Percentiles rank a stretch among this genome's conserved stretches.
phyloP scores from a whole-genome alignment of 2,113 vertebrate species.

The Nyctibius bracteatus region DNA sequence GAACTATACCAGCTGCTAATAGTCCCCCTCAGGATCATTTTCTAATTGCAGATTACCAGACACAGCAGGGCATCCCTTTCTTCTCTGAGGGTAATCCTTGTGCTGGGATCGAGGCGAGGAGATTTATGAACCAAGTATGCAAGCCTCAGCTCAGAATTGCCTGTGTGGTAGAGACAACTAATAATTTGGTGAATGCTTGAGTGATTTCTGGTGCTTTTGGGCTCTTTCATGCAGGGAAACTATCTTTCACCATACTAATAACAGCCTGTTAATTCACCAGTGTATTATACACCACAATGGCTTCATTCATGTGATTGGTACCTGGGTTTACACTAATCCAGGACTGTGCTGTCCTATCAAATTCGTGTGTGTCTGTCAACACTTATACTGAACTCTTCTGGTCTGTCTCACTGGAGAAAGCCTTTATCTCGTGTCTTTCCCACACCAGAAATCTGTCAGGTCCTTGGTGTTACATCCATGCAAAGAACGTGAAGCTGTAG shows the following conservation, averaged over 20 bases:
- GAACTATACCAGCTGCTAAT: not conserved
- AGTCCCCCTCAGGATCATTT: not conserved
- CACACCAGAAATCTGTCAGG: not conserved
- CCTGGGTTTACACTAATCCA: not conserved
- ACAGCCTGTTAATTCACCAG: not conserved
- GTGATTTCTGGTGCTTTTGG: not conserved
- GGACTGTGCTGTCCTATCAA: not conserved
- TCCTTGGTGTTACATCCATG: not conserved
- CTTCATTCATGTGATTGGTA: not conserved
- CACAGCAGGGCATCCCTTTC: conserved; percentile 7
- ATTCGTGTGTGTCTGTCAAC: not conserved
- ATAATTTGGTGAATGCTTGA: not conserved
- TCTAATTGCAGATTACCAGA: conserved; percentile 1
- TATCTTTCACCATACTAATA: not conserved
- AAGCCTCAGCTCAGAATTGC: not conserved
- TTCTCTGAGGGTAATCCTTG: not conserved
- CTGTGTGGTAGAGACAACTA: not conserved
- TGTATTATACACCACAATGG: not conserved
- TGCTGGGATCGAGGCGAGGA: not conserved
- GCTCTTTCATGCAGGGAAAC: not conserved
- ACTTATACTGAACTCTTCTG: not conserved
- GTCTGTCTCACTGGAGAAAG: not conserved
- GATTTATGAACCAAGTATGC: not conserved
- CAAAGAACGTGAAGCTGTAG: not conserved
- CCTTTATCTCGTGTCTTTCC: not conserved